Evolutionary conservation across 2,113 vertebrate species (phyloP).

Genomic region (Chlorodrepanis virens): DNA sequence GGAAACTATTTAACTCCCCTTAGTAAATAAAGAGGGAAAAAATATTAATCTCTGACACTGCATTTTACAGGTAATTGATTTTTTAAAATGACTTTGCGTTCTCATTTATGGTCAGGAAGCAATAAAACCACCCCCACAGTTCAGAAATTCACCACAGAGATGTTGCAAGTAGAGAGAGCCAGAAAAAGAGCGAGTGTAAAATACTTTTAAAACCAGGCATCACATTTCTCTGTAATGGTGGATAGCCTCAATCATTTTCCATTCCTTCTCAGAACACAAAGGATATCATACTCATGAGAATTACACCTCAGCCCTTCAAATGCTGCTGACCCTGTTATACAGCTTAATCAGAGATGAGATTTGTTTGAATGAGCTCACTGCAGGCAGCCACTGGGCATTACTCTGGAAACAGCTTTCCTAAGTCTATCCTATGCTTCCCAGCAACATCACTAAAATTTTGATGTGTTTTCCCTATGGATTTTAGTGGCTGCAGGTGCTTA

Average conservation of each 20-base stretch:
- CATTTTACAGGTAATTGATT: background rate
- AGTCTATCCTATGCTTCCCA: background rate
- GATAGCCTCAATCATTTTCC: background rate
- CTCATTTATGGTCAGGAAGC: background rate
- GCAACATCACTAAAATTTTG: background rate
- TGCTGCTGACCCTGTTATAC: background rate
- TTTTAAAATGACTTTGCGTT: background rate
- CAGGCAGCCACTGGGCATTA: background rate
- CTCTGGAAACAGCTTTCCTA: background rate
- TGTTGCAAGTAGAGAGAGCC: background rate
- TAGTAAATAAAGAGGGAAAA: background rate
- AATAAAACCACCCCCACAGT: background rate
- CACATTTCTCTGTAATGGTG: background rate
- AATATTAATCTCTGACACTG: background rate
- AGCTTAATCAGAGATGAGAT: background rate
- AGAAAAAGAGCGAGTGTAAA: background rate
- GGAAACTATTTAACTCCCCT: background rate
- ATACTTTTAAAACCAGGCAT: background rate
- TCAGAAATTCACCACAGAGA: background rate
- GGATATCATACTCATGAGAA: background rate
- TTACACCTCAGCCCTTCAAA: background rate
- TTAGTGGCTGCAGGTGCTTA: background rate
- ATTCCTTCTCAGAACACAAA: background rate
- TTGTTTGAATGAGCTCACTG: background rate
- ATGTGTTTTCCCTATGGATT: background rate